Percentiles rank a stretch among this genome's conserved stretches.
Conservation (phyloP, 1,140 invertebrate genomes). For the Sinonovacula constricta region DNA sequence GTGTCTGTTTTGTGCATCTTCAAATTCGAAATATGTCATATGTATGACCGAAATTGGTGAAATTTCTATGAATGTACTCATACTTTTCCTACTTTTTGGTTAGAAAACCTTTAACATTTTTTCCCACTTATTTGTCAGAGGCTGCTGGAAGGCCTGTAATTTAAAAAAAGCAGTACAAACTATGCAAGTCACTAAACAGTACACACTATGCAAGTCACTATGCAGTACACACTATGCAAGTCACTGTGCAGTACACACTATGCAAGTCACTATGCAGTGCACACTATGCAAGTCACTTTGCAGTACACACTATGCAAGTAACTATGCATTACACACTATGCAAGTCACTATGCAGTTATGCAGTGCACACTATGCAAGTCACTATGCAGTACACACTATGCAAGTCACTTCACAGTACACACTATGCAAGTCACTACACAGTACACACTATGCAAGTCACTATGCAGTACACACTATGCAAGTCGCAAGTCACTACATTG, state of each 20-base stretch:
- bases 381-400: slow-evolving; percentile 23
- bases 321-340: too few species aligned
- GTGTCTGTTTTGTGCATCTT: slow-evolving; percentile 9
- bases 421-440: slow-evolving; percentile 25
- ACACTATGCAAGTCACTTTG: too few species aligned
- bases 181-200: too few species aligned
- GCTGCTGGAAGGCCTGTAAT: slow-evolving; percentile 14
- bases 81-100: slow-evolving; percentile 12
- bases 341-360: neutral
- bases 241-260: too few species aligned
- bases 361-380: neutral
- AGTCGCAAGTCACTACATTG: slow-evolving; percentile 16
- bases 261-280: too few species aligned
- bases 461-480: slow-evolving; percentile 20
- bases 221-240: too few species aligned
- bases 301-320: too few species aligned
- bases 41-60: slow-evolving; percentile 15
- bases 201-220: too few species aligned
- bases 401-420: too few species aligned
- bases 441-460: slow-evolving; percentile 29
- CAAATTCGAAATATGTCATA: slow-evolving; percentile 17
- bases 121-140: slow-evolving; percentile 13
- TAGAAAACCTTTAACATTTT: slow-evolving; percentile 14
- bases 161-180: slow-evolving; percentile 6
- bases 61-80: slow-evolving; percentile 16